A percentile compares a stretch with the other conserved stretches of the same genome.
These are phyloP conservation scores for Scomber colias DNA, from an alignment of 2,113 vertebrate species.

Conservation along the genomic window DNA sequence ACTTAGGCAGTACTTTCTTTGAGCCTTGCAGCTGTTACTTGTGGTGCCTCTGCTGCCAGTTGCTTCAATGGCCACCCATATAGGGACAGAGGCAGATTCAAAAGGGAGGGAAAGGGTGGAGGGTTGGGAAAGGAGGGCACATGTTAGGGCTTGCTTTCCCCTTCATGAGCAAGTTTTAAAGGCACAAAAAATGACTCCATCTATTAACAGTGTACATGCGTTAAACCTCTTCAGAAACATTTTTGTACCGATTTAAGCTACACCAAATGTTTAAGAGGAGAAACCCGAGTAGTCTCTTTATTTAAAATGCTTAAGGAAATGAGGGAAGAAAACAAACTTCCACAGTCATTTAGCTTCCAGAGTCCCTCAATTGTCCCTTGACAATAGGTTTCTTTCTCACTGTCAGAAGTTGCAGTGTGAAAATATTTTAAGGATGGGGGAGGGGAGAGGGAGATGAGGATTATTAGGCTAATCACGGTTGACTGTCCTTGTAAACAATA, in stretches of 20 bases:
- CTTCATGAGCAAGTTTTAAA: constrained; percentile 27
- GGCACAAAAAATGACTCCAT: constrained; percentile 2
- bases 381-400: constrained; percentile 37
- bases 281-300: background rate
- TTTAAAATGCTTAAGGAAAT: background rate
- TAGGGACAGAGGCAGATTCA: constrained; percentile 20
- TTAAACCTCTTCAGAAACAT: background rate
- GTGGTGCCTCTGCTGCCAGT: constrained; percentile 61
- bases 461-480: constrained; percentile 54
- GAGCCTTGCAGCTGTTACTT: constrained; percentile 63
- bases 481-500: constrained; percentile 48
- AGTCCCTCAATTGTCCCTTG: background rate
- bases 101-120: constrained; percentile 1
- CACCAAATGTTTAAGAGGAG: background rate
- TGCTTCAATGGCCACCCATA: constrained; percentile 70
- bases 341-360: constrained; percentile 13
- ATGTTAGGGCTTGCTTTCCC: constrained; percentile 69
- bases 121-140: constrained; percentile 28
- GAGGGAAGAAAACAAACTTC: background rate
- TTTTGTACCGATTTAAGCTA: background rate
- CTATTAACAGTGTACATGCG: background rate
- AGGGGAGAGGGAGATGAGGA: constrained; percentile 14
- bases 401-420: constrained; percentile 53
- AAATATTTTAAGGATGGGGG: constrained; percentile 36
- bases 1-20: background rate